phyloP scores from a whole-genome alignment of 2,888 invertebrate species.

The Rotaria magnacalcarata region DNA sequence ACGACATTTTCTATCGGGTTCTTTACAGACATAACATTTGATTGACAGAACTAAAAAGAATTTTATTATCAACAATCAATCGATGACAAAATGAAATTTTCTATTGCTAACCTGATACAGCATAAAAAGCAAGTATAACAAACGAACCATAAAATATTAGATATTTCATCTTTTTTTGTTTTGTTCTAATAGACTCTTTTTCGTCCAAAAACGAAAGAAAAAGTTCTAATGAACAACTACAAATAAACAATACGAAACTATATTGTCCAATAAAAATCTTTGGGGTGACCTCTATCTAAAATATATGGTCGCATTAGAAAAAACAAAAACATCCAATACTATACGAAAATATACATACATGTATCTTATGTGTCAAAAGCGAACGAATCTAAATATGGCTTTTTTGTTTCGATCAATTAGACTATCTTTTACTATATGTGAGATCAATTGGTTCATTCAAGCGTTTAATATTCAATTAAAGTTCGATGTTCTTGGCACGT shows the following conservation, averaged over 20 bases:
- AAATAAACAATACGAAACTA: not conserved
- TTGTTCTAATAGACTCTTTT: not conserved
- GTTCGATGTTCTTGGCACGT: not conserved
- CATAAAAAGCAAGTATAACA: constrained; percentile 19
- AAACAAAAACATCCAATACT: not conserved
- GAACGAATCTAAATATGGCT: no score
- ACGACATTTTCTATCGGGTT: constrained; percentile 45
- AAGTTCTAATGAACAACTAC: not conserved
- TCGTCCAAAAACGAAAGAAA: not conserved
- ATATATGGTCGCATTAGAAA: not conserved
- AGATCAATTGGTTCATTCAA: not conserved
- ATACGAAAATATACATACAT: no score
- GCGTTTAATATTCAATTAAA: not conserved
- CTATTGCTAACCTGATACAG: not conserved
- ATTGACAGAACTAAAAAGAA: constrained; percentile 42
- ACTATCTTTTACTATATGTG: no score
- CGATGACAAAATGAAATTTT: not conserved
- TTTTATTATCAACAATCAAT: not conserved
- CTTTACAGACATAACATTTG: constrained; percentile 46
- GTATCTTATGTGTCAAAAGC: no score
- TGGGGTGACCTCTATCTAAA: not conserved
- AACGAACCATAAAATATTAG: constrained; percentile 29
- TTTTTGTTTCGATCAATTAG: no score
- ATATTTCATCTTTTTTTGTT: not conserved
- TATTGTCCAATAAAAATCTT: not conserved